Evolutionary conservation across 2,888 invertebrate genomes (phyloP).

Genomic region (Tridacna crocea): DNA sequence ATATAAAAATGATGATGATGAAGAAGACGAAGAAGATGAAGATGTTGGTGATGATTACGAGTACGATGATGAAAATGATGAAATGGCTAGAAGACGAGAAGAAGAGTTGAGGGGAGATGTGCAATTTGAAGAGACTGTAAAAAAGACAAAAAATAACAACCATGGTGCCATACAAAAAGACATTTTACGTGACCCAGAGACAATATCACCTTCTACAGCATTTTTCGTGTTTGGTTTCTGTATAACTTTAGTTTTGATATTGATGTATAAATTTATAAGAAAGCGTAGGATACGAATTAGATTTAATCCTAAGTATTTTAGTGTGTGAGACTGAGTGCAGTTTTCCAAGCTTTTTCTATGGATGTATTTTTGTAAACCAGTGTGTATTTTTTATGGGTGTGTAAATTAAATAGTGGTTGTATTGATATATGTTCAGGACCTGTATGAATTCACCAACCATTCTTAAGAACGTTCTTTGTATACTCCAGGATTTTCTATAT

Average conservation of each 20-base stretch:
- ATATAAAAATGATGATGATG: constrained; percentile 56
- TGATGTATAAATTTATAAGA: constrained; percentile 76
- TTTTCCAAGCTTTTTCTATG: not conserved
- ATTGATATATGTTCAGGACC: too few species aligned
- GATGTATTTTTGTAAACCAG: not conserved
- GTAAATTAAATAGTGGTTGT: too few species aligned
- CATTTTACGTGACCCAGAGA: constrained; percentile 26
- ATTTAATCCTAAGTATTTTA: constrained; percentile 53
- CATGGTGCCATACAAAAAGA: constrained; percentile 28
- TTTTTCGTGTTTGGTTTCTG: constrained; percentile 65
- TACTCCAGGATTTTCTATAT: too few species aligned
- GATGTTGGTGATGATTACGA: constrained; percentile 63
- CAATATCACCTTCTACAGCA: constrained; percentile 27
- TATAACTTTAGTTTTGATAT: constrained; percentile 68
- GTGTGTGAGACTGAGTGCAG: constrained; percentile 25
- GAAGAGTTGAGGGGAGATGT: constrained; percentile 48
- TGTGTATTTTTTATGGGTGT: not conserved
- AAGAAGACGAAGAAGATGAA: constrained; percentile 68
- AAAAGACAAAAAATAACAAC: constrained; percentile 36
- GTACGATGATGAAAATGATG: constrained; percentile 65
- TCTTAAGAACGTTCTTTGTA: too few species aligned
- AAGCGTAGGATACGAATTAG: constrained; percentile 73
- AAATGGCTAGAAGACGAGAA: constrained; percentile 47
- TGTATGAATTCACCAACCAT: too few species aligned
- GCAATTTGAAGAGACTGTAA: constrained; percentile 52